These are phyloP conservation scores for Coelopa frigida DNA, from an alignment of 1,140 invertebrate genomes.

Conservation along the genomic window DNA sequence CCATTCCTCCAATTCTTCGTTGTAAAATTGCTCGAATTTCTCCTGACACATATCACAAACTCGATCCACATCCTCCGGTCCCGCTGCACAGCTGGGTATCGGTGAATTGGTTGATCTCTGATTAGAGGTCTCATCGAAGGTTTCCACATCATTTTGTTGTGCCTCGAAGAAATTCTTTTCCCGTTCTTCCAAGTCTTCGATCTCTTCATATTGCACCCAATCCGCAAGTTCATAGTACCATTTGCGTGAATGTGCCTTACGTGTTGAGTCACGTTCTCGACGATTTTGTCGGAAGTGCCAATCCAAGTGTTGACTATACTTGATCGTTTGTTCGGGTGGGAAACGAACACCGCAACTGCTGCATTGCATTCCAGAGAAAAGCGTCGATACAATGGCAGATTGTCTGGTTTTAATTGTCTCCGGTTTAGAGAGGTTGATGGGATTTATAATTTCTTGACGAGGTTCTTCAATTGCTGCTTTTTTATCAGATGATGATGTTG, in stretches of 20 bases:
- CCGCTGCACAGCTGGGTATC: slow-evolving; percentile 35
- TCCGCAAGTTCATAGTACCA: slow-evolving; percentile 88
- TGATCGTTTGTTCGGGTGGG: slow-evolving; percentile 75
- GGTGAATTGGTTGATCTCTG: slow-evolving; percentile 36
- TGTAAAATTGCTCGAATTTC: slow-evolving; percentile 86
- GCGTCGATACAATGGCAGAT: slow-evolving; percentile 54
- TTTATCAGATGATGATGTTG: slow-evolving; percentile 18
- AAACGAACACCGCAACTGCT: slow-evolving; percentile 89
- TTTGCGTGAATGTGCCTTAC: slow-evolving; percentile 71
- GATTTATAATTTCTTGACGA: slow-evolving; percentile 46
- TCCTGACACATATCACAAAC: slow-evolving; percentile 85
- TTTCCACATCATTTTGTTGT: slow-evolving; percentile 53
- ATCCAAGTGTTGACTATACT: slow-evolving; percentile 88
- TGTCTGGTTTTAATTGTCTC: slow-evolving; percentile 72
- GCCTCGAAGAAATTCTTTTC: slow-evolving; percentile 85
- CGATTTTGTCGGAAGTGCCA: slow-evolving; percentile 96
- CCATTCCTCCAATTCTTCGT: slow-evolving; percentile 95
- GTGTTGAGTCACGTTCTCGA: slow-evolving; percentile 72
- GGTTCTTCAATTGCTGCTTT: slow-evolving; percentile 35
- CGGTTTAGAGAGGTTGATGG: slow-evolving; percentile 58
- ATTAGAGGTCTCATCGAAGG: slow-evolving; percentile 39
- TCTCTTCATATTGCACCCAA: slow-evolving; percentile 92
- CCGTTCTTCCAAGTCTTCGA: slow-evolving; percentile 86
- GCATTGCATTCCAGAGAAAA: slow-evolving; percentile 90
- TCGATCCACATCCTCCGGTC: slow-evolving; percentile 52